Evolutionary conservation across 2,888 invertebrate genomes (phyloP), one percentile per base, ranked within the genome.

Genomic region (Pristionchus fissidentatus): DNA sequence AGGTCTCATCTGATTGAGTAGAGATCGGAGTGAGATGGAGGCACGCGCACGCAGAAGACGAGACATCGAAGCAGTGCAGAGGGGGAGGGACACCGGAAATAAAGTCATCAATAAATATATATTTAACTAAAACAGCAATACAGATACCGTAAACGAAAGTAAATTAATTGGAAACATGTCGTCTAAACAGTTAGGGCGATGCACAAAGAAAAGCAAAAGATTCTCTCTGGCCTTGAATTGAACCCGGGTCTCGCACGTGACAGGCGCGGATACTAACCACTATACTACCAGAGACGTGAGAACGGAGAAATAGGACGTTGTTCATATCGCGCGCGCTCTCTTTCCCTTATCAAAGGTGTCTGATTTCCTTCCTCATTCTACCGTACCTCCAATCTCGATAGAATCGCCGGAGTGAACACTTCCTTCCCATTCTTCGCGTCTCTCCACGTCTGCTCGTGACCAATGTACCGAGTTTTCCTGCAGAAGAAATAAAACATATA

Each of bases 241-340:
- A 87, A 87, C 87, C 88, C 88, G 88, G 87, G 87, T 87, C 87
- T 87, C 87, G 87, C 87, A 87, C 85, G 87, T 87, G 87, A 87
- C 87, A 87, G 87, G 85, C 87, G 88, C 88, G 87, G 87, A 87
- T 87, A 87, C 88, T 87, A 78, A 87, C 87, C 87, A 87, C 87
- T 87, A 87, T 88, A 87, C 87, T 87, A 87, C 86, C 85, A 55
- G 78, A 78, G 78, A 78, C n/a, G n/a, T n/a, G n/a, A n/a, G n/a
- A n/a, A n/a, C n/a, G n/a, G n/a, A n/a, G n/a, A n/a, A n/a, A n/a
- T n/a, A n/a, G n/a, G n/a, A n/a, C n/a, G n/a, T n/a, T n/a, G n/a
- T n/a, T n/a, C n/a, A n/a, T n/a, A n/a, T n/a, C n/a, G n/a, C n/a
- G n/a, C n/a, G n/a, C n/a, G n/a, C n/a, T n/a, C n/a, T n/a, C n/a